Conservation (phyloP, 2,797 vertebrate species). For the Hipposideros larvatus region DNA sequence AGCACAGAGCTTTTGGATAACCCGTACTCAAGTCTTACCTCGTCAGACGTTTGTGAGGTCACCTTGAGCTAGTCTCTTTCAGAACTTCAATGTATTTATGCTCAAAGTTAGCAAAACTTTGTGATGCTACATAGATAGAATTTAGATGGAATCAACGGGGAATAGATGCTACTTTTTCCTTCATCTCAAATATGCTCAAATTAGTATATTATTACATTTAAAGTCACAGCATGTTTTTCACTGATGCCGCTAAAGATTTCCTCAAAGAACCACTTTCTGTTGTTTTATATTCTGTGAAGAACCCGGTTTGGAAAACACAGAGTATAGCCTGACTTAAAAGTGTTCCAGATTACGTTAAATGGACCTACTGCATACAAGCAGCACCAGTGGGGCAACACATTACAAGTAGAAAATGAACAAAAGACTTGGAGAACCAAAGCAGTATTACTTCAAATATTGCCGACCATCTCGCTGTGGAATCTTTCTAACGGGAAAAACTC, state of each 20-base stretch:
- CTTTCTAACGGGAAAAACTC: neutral
- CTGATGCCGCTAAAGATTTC: neutral
- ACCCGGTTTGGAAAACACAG: neutral
- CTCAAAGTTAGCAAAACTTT: neutral
- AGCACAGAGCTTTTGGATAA: neutral
- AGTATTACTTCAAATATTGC: neutral
- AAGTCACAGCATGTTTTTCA: neutral
- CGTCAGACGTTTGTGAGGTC: neutral
- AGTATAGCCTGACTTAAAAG: neutral
- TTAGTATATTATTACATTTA: neutral
- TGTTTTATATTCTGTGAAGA: neutral
- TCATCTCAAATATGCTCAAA: neutral
- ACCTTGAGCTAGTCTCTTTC: neutral
- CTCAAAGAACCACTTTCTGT: neutral
- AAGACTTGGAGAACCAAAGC: neutral
- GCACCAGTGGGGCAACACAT: neutral
- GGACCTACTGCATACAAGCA: neutral
- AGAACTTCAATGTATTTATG: neutral
- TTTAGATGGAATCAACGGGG: neutral
- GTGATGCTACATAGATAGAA: neutral
- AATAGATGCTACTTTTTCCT: neutral
- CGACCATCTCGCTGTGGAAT: accelerated
- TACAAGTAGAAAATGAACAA: neutral
- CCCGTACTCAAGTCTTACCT: neutral
- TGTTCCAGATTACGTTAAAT: neutral